These are phyloP conservation scores for Drosophila pallidifrons DNA, from an alignment of 1,140 invertebrate genomes.

Conservation along the genomic window DNA sequence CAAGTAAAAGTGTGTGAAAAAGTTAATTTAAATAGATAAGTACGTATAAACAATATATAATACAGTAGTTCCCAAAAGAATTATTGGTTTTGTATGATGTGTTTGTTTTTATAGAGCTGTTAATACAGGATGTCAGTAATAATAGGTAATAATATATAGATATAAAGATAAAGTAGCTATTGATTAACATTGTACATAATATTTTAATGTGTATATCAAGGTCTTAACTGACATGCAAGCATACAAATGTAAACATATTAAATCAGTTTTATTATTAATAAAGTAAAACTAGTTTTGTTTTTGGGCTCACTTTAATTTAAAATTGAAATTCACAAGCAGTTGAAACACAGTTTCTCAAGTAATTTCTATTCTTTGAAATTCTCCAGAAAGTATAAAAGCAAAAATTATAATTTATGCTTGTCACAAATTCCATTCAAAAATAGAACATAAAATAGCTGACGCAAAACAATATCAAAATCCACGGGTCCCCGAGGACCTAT, in stretches of 20 bases:
- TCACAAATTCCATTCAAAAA: background rate
- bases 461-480: background rate
- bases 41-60: slow-evolving; percentile 25
- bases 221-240: background rate
- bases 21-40: slow-evolving; percentile 41
- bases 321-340: too few species aligned
- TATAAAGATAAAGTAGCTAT: background rate
- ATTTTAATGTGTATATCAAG: background rate
- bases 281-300: background rate
- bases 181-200: background rate
- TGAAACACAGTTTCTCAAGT: too few species aligned
- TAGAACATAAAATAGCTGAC: too few species aligned
- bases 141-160: slow-evolving; percentile 5
- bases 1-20: slow-evolving; percentile 32
- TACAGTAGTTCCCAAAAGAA: background rate
- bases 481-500: slow-evolving; percentile 1
- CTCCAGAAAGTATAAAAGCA: background rate
- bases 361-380: too few species aligned
- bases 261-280: background rate
- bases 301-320: background rate
- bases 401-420: background rate
- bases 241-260: background rate
- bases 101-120: slow-evolving; percentile 3
- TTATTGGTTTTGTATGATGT: background rate
- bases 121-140: background rate